Conservation (phyloP, 2,797 vertebrate species). For the Neosalanx taihuensis region DNA sequence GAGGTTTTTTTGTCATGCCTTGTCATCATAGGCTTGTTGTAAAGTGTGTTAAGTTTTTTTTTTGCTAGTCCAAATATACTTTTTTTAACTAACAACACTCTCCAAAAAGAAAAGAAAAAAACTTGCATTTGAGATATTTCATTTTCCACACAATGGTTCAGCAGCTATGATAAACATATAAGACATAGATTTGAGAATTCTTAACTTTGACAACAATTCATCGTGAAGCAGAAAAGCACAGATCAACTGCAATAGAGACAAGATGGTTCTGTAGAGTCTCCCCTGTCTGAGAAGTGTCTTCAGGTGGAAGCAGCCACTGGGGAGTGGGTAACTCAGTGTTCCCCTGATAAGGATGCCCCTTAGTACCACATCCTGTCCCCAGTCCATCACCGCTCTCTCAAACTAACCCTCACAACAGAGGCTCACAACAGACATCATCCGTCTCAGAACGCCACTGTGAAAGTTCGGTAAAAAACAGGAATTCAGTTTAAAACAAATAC, state of each 20-base stretch:
- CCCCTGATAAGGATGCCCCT: constrained; percentile 3
- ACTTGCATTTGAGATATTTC: not conserved
- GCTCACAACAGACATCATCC: no score
- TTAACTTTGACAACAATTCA: not conserved
- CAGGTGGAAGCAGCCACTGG: not conserved
- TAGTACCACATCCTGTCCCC: not conserved
- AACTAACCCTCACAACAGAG: not conserved
- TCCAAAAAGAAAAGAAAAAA: not conserved
- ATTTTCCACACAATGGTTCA: not conserved
- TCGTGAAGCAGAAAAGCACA: not conserved
- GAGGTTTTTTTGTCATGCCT: not conserved
- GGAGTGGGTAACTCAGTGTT: not conserved
- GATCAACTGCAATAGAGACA: not conserved
- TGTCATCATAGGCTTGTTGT: constrained; percentile 3
- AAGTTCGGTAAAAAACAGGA: not conserved
- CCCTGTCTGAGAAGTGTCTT: constrained; percentile 1
- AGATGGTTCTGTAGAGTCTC: not conserved
- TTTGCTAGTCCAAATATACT: no score
- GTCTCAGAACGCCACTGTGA: constrained; percentile 9
- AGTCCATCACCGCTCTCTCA: constrained; percentile 5
- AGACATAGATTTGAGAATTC: not conserved
- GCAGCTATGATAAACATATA: not conserved
- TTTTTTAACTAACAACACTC: not conserved
- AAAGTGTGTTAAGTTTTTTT: not conserved
- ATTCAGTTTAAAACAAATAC: constrained; percentile 12